Conservation (phyloP, 2,888 invertebrate species). For the Megamerina dolium region DNA sequence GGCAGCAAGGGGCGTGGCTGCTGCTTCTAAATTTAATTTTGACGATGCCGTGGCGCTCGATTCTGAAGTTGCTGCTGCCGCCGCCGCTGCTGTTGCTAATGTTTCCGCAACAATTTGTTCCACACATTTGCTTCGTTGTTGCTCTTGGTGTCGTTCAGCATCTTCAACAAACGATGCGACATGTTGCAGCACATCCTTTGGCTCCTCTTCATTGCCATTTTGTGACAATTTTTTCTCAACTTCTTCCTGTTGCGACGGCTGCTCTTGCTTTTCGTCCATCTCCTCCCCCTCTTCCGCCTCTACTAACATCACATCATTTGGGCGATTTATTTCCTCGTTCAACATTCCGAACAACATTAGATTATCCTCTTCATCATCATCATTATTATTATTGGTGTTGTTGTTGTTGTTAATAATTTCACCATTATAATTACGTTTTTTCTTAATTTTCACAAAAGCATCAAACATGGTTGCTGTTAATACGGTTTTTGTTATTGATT, state of each 20-base stretch:
- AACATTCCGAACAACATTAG: too few species aligned
- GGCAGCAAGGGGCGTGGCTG: constrained; percentile 1
- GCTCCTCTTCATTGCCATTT: constrained; percentile 8
- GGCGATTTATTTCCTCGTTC: too few species aligned
- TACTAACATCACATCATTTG: constrained; percentile 1
- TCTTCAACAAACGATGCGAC: too few species aligned
- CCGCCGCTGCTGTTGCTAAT: constrained; percentile 26
- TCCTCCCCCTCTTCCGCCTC: background rate
- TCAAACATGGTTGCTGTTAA: constrained; percentile 44
- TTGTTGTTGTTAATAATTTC: too few species aligned
- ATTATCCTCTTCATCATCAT: background rate
- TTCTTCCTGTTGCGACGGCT: constrained; percentile 15
- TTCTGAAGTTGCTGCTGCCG: constrained; percentile 21
- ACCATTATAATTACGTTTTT: constrained; percentile 41
- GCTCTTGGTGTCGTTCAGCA: too few species aligned
- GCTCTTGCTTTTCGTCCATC: constrained; percentile 13
- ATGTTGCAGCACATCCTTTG: too few species aligned
- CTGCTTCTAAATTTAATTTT: constrained; percentile 29
- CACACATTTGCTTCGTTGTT: too few species aligned
- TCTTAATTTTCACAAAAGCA: constrained; percentile 49
- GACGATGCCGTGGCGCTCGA: constrained; percentile 16
- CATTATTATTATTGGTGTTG: too few species aligned
- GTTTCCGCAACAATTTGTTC: too few species aligned
- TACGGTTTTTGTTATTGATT: too few species aligned
- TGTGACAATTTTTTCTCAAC: constrained; percentile 18